These are phyloP conservation scores for Tromatobia lineatoria DNA, from an alignment of 2,888 invertebrate species.

Conservation along the genomic window DNA sequence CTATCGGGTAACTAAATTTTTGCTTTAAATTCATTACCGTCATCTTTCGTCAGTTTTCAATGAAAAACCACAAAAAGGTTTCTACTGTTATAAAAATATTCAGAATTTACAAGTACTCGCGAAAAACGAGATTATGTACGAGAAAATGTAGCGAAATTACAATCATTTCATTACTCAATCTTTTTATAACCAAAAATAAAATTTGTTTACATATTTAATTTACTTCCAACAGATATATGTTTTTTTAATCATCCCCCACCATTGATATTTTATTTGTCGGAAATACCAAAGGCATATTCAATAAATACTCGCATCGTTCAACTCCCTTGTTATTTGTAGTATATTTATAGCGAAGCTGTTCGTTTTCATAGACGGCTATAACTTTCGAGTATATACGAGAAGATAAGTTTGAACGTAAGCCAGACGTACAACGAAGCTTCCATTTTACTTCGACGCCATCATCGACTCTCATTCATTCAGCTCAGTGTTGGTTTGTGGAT, in stretches of 20 bases:
- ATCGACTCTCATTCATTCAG: slow-evolving; percentile 55
- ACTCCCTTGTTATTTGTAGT: background rate
- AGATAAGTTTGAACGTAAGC: slow-evolving; percentile 36
- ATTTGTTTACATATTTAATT: too few relatives aligned
- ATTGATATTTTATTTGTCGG: too few relatives aligned
- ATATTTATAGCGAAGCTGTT: slow-evolving; percentile 12
- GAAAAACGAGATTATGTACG: too few relatives aligned
- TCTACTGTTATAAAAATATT: too few relatives aligned
- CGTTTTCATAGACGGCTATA: slow-evolving; percentile 12
- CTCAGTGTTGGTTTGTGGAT: background rate
- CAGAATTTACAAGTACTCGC: too few relatives aligned
- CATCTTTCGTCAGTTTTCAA: too few relatives aligned
- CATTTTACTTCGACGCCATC: slow-evolving; percentile 59
- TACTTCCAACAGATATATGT: too few relatives aligned
- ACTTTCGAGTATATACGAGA: slow-evolving; percentile 8
- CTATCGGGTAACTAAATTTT: too few relatives aligned
- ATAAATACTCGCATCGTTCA: background rate
- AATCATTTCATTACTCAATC: background rate
- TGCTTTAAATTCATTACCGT: too few relatives aligned
- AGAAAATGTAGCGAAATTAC: background rate
- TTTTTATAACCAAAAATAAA: background rate
- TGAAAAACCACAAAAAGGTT: too few relatives aligned
- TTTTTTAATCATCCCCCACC: too few relatives aligned
- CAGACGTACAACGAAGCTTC: slow-evolving; percentile 45
- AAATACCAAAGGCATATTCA: background rate